Percentiles rank a stretch among this genome's conserved stretches.
phyloP scores from a whole-genome alignment of 2,113 vertebrate species.

The Antennarius striatus region DNA sequence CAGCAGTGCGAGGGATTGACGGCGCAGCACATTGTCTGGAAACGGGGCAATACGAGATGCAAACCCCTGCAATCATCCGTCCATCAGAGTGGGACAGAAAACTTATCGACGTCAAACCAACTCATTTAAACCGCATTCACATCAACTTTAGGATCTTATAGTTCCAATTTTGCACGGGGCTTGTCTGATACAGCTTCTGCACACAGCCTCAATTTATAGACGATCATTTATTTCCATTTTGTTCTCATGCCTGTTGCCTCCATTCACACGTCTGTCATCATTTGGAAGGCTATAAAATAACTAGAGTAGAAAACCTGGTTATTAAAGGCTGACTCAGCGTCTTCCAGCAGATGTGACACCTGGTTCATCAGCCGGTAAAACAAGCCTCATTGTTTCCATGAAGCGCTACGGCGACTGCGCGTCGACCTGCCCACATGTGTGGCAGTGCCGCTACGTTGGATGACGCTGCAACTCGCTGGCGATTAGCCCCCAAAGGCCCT shows the following conservation, averaged over 20 bases:
- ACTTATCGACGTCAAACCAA: neutral
- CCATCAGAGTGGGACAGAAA: neutral
- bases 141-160: constrained; percentile 5
- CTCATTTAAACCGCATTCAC: neutral
- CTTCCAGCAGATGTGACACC: constrained; percentile 73
- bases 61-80: constrained; percentile 20
- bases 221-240: neutral
- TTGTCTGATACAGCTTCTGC: neutral
- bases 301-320: constrained; percentile 52
- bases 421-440: constrained; percentile 23
- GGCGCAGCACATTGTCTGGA: constrained; percentile 40
- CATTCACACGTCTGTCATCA: constrained; percentile 42
- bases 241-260: constrained; percentile 31
- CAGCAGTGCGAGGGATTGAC: constrained; percentile 42
- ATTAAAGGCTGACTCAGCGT: constrained; percentile 66
- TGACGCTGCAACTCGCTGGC: constrained; percentile 38
- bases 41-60: constrained; percentile 37
- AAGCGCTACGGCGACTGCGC: constrained; percentile 13
- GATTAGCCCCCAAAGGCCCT: constrained; percentile 62
- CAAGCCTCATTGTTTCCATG: constrained; percentile 72
- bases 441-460: constrained; percentile 40
- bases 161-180: neutral
- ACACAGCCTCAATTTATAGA: no score
- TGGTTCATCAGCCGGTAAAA: constrained; percentile 59
- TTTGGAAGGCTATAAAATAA: constrained; percentile 12